Percentiles rank a stretch among this genome's conserved stretches.
These are phyloP conservation scores for Psix sp. DNA, from an alignment of 1,140 invertebrate species.

Conservation along the genomic window DNA sequence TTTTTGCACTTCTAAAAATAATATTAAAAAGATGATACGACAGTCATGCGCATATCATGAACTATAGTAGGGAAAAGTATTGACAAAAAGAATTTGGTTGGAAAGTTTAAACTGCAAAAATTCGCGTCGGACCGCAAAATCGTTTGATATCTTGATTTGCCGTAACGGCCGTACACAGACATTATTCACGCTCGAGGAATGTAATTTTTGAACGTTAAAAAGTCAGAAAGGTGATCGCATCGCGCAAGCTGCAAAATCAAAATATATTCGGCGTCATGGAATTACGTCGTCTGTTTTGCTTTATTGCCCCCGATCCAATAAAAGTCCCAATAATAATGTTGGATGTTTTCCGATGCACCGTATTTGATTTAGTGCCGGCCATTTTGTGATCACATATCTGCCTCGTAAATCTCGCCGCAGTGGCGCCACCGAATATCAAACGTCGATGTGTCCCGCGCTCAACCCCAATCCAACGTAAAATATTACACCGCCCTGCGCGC, in stretches of 20 bases:
- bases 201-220: slow-evolving; percentile 58
- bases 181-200: slow-evolving; percentile 50
- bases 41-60: too few species aligned
- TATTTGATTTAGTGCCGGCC: slow-evolving; percentile 78
- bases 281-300: slow-evolving; percentile 71
- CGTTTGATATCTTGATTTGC: slow-evolving; percentile 53
- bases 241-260: slow-evolving; percentile 56
- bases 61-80: too few species aligned
- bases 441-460: slow-evolving; percentile 75
- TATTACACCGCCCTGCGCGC: slow-evolving; percentile 72
- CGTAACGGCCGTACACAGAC: slow-evolving; percentile 32
- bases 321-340: slow-evolving; percentile 79
- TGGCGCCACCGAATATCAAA: slow-evolving; percentile 79
- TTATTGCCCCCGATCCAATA: slow-evolving; percentile 75
- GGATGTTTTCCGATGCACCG: slow-evolving; percentile 78
- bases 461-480: slow-evolving; percentile 74
- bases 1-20: too few species aligned
- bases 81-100: too few species aligned
- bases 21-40: too few species aligned
- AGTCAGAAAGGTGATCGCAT: slow-evolving; percentile 47
- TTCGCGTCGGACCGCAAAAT: slow-evolving; percentile 18
- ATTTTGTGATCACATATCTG: slow-evolving; percentile 79
- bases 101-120: slow-evolving; percentile 11
- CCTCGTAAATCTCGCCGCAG: slow-evolving; percentile 77
- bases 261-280: slow-evolving; percentile 65